Conservation (phyloP, 2,797 vertebrate species). For the Clamator glandarius region DNA sequence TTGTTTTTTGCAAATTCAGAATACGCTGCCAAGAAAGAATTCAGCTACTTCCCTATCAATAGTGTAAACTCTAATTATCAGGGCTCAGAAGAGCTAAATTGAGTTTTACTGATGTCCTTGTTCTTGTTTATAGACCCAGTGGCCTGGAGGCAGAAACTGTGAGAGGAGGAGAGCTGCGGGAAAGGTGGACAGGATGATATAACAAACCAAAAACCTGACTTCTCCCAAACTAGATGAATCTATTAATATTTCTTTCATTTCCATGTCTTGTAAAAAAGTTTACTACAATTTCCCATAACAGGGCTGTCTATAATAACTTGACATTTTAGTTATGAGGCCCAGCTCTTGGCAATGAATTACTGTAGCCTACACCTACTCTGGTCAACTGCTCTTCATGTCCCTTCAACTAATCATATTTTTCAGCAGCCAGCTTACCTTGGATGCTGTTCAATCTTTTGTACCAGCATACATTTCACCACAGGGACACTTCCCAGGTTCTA, state of each 20-base stretch:
- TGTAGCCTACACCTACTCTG: background rate
- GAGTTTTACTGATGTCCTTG: slow-evolving; percentile 41
- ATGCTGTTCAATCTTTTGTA: background rate
- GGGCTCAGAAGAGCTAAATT: slow-evolving; percentile 36
- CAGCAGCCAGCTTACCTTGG: slow-evolving; percentile 19
- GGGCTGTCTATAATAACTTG: slow-evolving; percentile 5
- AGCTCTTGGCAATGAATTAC: background rate
- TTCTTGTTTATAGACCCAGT: slow-evolving; percentile 8
- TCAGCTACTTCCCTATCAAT: background rate
- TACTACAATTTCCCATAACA: slow-evolving; percentile 11
- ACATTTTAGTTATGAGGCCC: slow-evolving; percentile 43
- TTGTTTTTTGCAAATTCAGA: background rate
- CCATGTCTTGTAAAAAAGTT: slow-evolving; percentile 31
- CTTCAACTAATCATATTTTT: background rate
- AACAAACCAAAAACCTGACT: background rate
- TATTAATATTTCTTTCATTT: slow-evolving; percentile 61
- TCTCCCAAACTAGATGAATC: slow-evolving; percentile 37
- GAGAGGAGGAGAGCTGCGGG: background rate
- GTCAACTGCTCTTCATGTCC: background rate
- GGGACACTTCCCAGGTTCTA: background rate
- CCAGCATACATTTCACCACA: background rate
- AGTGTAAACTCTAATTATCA: slow-evolving; percentile 42
- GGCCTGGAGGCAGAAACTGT: slow-evolving; percentile 17
- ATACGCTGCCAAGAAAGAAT: background rate
- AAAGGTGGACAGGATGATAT: background rate